These are phyloP conservation scores for Geotrypetes seraphini DNA, from an alignment of 2,797 vertebrate species.

Conservation along the genomic window DNA sequence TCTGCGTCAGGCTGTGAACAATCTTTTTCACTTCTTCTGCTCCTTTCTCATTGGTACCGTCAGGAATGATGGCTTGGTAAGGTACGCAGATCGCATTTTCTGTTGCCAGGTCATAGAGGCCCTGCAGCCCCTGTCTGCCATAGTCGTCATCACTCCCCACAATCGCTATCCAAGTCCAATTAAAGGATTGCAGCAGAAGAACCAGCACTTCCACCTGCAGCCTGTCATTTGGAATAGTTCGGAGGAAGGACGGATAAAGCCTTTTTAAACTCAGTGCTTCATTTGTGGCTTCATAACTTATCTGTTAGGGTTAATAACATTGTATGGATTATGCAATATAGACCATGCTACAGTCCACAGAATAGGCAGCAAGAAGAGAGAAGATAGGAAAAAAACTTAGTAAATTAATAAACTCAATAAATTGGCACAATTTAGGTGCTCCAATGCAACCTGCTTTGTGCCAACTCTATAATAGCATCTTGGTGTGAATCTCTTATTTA, in stretches of 20 bases:
- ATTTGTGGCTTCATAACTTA: conserved; percentile 54
- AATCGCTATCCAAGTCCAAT: conserved; percentile 69
- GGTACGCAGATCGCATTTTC: conserved; percentile 50
- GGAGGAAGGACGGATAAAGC: conserved; percentile 58
- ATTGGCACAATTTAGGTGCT: too few species aligned
- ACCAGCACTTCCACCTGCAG: conserved; percentile 53
- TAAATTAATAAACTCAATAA: too few species aligned
- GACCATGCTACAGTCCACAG: too few species aligned
- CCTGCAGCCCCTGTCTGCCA: conserved; percentile 26
- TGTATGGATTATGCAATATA: too few species aligned
- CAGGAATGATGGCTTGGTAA: conserved; percentile 36
- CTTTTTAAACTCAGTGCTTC: conserved; percentile 53
- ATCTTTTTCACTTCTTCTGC: conserved; percentile 16
- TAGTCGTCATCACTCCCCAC: conserved; percentile 50
- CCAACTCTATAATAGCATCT: too few species aligned
- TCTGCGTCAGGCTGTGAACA: conserved; percentile 26
- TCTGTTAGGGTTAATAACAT: too few species aligned
- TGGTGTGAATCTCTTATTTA: too few species aligned
- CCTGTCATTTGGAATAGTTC: conserved; percentile 55
- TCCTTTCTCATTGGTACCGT: not conserved
- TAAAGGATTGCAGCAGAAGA: conserved; percentile 47
- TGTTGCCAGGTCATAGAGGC: conserved; percentile 34
- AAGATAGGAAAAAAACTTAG: too few species aligned
- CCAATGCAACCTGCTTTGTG: too few species aligned
- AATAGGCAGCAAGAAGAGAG: too few species aligned